Conservation (phyloP, 2,888 invertebrate species). For the Noctuana brunneofusca region DNA sequence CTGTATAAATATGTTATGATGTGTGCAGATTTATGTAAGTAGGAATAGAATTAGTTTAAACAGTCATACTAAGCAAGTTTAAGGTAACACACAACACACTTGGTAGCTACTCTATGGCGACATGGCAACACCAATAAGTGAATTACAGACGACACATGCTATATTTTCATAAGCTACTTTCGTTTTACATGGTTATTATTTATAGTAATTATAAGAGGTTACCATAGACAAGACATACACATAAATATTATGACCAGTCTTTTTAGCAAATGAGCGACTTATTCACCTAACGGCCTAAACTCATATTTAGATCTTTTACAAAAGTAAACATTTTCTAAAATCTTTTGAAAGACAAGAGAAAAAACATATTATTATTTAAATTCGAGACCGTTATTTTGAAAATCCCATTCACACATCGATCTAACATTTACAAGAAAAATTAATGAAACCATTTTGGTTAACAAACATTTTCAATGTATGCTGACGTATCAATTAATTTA, state of each 20-base stretch:
- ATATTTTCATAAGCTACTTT: not conserved
- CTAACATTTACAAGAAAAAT: too few relatives aligned
- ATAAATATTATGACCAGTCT: not conserved
- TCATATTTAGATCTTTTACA: too few relatives aligned
- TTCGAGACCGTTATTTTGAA: too few relatives aligned
- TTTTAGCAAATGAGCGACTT: too few relatives aligned
- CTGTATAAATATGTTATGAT: not conserved
- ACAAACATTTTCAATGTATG: too few relatives aligned
- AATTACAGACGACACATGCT: conserved; percentile 14
- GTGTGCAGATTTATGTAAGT: not conserved
- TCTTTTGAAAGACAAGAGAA: too few relatives aligned
- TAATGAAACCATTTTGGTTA: too few relatives aligned
- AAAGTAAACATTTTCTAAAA: too few relatives aligned
- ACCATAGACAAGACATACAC: not conserved
- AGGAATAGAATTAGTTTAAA: conserved; percentile 9
- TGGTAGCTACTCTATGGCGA: not conserved
- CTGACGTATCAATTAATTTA: too few relatives aligned
- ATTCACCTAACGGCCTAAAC: too few relatives aligned
- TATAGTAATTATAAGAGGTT: not conserved
- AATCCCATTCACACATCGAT: too few relatives aligned
- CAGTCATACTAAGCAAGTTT: conserved; percentile 12
- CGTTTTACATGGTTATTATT: not conserved
- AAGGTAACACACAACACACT: conserved; percentile 18
- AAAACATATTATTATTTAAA: too few relatives aligned
- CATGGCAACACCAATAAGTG: conserved; percentile 14